Percentiles rank a stretch among this genome's conserved stretches.
phyloP scores from a whole-genome alignment of 2,888 invertebrate genomes.

The Acronicta alni region DNA sequence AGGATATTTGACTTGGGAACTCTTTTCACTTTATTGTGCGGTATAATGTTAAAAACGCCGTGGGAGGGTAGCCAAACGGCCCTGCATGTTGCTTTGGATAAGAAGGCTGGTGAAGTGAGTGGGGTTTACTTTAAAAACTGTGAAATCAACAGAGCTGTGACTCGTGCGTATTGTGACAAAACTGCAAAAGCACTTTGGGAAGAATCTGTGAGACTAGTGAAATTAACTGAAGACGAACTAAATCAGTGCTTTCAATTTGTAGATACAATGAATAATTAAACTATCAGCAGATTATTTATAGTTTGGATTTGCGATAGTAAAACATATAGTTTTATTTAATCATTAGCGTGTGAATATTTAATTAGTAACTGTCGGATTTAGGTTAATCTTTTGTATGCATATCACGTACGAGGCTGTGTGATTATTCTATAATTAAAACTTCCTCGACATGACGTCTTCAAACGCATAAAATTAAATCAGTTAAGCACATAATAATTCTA shows the following conservation, averaged over 20 bases:
- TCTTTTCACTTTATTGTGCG: conserved; percentile 86
- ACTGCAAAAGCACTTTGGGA: conserved; percentile 94
- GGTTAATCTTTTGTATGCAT: no score
- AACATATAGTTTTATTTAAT: no score
- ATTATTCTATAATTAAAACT: no score
- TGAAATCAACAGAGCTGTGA: conserved; percentile 85
- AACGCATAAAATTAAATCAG: no score
- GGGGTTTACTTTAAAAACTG: conserved; percentile 94
- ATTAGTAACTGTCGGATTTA: no score
- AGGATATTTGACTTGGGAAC: conserved; percentile 90
- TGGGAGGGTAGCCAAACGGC: conserved; percentile 94
- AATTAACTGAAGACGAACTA: conserved; percentile 90
- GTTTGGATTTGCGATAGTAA: no score
- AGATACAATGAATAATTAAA: neutral
- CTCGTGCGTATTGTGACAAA: conserved; percentile 89
- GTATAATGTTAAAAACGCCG: conserved; percentile 90
- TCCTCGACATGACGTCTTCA: no score
- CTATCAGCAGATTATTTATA: no score
- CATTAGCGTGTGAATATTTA: no score
- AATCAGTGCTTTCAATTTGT: conserved; percentile 75
- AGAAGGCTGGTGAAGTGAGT: conserved; percentile 85
- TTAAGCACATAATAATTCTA: no score
- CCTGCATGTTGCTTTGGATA: conserved; percentile 89
- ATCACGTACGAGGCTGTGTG: no score
- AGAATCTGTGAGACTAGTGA: conserved; percentile 91